Conservation (phyloP, 2,113 vertebrate species). For the Procapra przewalskii region DNA sequence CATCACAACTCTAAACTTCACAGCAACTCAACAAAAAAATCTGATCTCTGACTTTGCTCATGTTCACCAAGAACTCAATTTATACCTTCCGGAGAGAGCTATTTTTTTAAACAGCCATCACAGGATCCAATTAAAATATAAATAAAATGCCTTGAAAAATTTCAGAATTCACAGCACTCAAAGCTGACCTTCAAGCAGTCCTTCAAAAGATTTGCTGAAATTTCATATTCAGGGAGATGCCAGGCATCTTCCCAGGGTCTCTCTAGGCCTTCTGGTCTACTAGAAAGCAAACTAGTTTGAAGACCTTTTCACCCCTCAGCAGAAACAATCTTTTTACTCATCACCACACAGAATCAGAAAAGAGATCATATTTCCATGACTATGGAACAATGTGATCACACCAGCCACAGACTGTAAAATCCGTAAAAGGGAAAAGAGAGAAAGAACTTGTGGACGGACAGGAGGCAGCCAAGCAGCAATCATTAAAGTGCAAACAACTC, state of each 20-base stretch:
- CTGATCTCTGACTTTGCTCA: conserved; percentile 5
- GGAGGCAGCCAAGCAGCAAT: not conserved
- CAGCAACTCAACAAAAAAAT: not conserved
- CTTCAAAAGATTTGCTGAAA: conserved; percentile 18
- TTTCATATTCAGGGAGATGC: not conserved
- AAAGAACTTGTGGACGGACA: not conserved
- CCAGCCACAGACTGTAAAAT: not conserved
- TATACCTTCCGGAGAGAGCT: not conserved
- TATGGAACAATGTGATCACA: not conserved
- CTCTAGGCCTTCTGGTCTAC: not conserved
- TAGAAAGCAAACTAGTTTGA: conserved; percentile 29
- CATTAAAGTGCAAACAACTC: not conserved
- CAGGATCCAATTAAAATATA: conserved; percentile 57
- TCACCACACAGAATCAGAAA: conserved; percentile 32
- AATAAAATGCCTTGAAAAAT: conserved; percentile 38
- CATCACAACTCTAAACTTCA: not conserved
- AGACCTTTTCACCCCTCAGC: conserved; percentile 26
- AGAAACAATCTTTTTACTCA: conserved; percentile 57
- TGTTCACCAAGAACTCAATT: conserved; percentile 27
- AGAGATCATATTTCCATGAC: not conserved
- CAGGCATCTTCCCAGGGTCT: not conserved
- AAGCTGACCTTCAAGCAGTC: conserved; percentile 2
- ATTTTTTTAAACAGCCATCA: not conserved
- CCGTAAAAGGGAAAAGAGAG: not conserved
- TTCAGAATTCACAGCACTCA: not conserved